phyloP scores from a whole-genome alignment of 2,113 vertebrate species.

The Asarcornis scutulata region DNA sequence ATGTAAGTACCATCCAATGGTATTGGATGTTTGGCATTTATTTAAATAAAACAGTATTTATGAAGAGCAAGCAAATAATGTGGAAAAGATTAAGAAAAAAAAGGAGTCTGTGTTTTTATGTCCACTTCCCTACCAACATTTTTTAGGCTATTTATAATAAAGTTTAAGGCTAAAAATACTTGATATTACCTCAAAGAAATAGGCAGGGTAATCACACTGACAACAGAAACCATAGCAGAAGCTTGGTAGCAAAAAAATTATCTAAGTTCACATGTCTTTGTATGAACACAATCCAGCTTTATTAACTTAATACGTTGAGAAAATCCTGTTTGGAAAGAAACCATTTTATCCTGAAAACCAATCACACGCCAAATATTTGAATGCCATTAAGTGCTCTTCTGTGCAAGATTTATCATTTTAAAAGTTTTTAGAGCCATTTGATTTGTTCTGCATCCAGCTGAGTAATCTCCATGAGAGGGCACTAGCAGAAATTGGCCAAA shows the following conservation, averaged over 20 bases:
- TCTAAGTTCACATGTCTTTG: background rate
- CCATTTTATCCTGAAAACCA: background rate
- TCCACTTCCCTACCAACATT: background rate
- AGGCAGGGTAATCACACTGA: slow-evolving; percentile 15
- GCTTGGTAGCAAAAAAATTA: background rate
- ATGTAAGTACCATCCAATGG: background rate
- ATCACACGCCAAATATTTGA: background rate
- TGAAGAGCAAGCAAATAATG: background rate
- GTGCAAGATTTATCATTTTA: slow-evolving; percentile 3
- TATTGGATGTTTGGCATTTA: background rate
- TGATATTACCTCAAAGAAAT: background rate
- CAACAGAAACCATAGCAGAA: background rate
- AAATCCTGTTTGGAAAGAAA: slow-evolving; percentile 5
- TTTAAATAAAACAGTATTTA: background rate
- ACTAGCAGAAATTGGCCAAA: slow-evolving; percentile 3
- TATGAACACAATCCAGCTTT: background rate
- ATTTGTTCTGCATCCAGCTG: background rate
- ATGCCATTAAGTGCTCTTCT: slow-evolving; percentile 2
- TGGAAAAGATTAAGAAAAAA: background rate
- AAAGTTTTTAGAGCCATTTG: background rate
- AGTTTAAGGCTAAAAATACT: background rate
- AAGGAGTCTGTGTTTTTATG: background rate
- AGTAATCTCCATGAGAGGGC: background rate
- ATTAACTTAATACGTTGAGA: background rate
- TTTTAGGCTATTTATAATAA: background rate